Evolutionary conservation across 2,888 invertebrate genomes (phyloP).

Genomic region (Spilosoma lubricipeda): DNA sequence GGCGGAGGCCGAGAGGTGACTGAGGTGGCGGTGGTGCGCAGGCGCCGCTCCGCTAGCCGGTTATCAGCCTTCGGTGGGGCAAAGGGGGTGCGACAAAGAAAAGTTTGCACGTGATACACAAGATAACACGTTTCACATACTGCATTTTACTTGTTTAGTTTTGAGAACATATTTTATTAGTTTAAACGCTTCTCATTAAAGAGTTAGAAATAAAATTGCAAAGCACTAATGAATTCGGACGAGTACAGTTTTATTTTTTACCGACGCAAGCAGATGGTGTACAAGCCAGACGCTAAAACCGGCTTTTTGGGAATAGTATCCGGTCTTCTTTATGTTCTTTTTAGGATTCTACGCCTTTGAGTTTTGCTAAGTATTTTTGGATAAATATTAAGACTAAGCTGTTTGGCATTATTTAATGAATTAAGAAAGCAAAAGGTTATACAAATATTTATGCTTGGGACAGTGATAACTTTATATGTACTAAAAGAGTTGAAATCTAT

Average conservation of each 20-base stretch:
- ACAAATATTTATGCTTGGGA: not conserved
- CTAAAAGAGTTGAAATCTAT: no score
- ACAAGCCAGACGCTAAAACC: constrained; percentile 40
- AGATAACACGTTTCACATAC: constrained; percentile 68
- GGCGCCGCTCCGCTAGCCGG: constrained; percentile 72
- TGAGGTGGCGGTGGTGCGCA: constrained; percentile 77
- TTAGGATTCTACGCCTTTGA: constrained; percentile 20
- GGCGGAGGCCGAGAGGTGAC: constrained; percentile 69
- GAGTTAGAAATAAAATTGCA: constrained; percentile 15
- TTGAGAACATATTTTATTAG: constrained; percentile 12
- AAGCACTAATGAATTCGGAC: constrained; percentile 23
- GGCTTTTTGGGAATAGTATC: constrained; percentile 50
- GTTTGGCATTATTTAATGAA: not conserved
- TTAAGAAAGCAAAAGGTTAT: not conserved
- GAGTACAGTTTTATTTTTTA: constrained; percentile 30
- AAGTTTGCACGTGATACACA: constrained; percentile 78
- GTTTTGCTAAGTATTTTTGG: not conserved
- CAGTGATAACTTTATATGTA: no score
- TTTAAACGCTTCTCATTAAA: not conserved
- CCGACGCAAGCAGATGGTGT: constrained; percentile 45
- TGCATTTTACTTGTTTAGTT: constrained; percentile 48
- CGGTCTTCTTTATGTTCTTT: constrained; percentile 39
- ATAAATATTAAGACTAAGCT: constrained; percentile 11
- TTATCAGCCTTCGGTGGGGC: constrained; percentile 82
- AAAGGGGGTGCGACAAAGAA: constrained; percentile 75